phyloP scores from a whole-genome alignment of 2,888 invertebrate species.

The Onchidella celtica region DNA sequence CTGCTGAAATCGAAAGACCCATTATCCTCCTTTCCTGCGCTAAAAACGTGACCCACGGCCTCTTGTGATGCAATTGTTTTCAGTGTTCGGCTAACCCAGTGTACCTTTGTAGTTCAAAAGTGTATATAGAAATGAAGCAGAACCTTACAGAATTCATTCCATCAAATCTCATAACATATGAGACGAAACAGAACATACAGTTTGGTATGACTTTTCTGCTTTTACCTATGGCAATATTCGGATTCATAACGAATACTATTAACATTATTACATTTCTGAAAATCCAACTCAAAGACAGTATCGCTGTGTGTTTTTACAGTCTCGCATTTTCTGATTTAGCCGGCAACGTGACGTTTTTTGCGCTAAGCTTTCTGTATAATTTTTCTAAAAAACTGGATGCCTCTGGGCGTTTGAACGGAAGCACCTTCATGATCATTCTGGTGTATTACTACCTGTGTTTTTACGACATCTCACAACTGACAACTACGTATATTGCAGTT shows the following conservation, averaged over 20 bases:
- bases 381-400: not conserved
- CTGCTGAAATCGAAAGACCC: too few relatives aligned
- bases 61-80: too few relatives aligned
- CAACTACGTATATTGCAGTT: constrained; percentile 13
- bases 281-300: constrained; percentile 15
- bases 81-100: too few relatives aligned
- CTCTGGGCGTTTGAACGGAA: not conserved
- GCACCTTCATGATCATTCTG: not conserved
- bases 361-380: not conserved
- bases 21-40: too few relatives aligned
- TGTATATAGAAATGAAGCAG: too few relatives aligned
- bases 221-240: not conserved
- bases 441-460: not conserved
- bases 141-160: too few relatives aligned
- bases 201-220: not conserved
- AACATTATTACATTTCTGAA: constrained; percentile 14
- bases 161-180: too few relatives aligned
- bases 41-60: too few relatives aligned
- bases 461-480: constrained; percentile 11
- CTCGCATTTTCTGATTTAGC: constrained; percentile 12
- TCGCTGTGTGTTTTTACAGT: not conserved
- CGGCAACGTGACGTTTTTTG: not conserved
- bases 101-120: too few relatives aligned
- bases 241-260: not conserved
- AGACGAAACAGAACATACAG: not conserved